Evolutionary conservation across 1,140 invertebrate genomes (phyloP).

Genomic region (Drosophila mauritiana): DNA sequence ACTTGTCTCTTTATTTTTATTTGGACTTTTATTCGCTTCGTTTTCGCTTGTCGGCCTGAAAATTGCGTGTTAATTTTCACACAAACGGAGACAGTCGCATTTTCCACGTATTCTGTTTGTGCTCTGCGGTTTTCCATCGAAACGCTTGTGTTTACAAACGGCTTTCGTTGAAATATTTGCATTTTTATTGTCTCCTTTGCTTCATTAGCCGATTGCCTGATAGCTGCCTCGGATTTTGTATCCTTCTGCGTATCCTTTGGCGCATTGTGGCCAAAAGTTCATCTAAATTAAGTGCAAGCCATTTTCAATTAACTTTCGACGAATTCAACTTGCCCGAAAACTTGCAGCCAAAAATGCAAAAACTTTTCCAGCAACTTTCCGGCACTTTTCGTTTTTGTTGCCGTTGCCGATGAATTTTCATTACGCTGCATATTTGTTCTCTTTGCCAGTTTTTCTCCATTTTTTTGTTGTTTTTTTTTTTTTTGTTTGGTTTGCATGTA

Average conservation of each 20-base stretch:
- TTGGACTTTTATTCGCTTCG: conserved; percentile 59
- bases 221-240: conserved; percentile 40
- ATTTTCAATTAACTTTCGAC: conserved; percentile 76
- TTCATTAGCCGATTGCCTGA: conserved; percentile 66
- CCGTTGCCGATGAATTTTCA: conserved; percentile 72
- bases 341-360: conserved; percentile 66
- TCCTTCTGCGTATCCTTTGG: conserved; percentile 24
- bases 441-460: conserved; percentile 9
- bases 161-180: conserved; percentile 74
- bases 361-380: conserved; percentile 59
- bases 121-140: conserved; percentile 60
- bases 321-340: conserved; percentile 54
- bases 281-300: conserved; percentile 74
- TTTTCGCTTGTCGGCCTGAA: conserved; percentile 34
- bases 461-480: conserved; percentile 1
- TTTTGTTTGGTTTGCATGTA: conserved; percentile 49
- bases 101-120: conserved; percentile 64
- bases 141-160: conserved; percentile 48
- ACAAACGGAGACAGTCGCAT: conserved; percentile 57
- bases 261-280: conserved; percentile 65
- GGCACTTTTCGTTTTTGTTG: conserved; percentile 32
- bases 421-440: conserved; percentile 77
- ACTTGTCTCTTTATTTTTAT: conserved; percentile 42
- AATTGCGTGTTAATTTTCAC: conserved; percentile 83
- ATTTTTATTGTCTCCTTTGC: conserved; percentile 72